Evolutionary conservation across 2,888 invertebrate genomes (phyloP), one percentile per base, ranked within the genome.

Genomic region (Neelides folsomi): DNA sequence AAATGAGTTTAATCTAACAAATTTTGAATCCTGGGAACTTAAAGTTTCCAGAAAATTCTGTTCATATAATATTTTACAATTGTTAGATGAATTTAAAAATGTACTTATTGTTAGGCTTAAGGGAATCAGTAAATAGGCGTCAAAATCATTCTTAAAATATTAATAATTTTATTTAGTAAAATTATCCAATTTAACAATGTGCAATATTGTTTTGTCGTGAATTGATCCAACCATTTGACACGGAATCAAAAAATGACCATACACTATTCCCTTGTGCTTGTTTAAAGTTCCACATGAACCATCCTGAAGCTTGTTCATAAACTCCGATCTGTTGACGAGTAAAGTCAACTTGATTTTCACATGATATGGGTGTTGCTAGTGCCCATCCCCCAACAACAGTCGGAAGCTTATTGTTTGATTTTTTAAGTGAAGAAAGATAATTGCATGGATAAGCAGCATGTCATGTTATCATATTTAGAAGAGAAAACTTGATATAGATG

Each of bases 311-410:
- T 15, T n/a, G 12, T 18, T 43, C 43, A 19, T 18, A 43, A 19
- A 43, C 18, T 15, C 43, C 43, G 9, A 43, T 43, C 9, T 43
- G 43, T 6, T 43, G 16, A 5, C 18, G 13, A 5, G 43, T 9
- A 19, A 43, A 43, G 13, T 15, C 43, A 15, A n/a, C 43, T 19
- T 43, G 18, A 13, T 55, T 55, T 1, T 27, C 34, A 40, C 62
- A 64, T 10, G 13, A 13, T 1, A 38, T 43, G 2, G 60, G 64
- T 1, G 62, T 60, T 1, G 62, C 62, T 38, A 60, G 48, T 18
- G 57, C 56, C 59, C 58, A 64, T 44, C 62, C 64, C 5, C 63
- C 63, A 7, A 64, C 62, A 9, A 62, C 53, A 1, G 60, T 62
- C 62, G 59, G 60, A 8, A 64, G 13, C 40, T 59, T 62, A 0